Conservation (phyloP, 2,888 invertebrate species). For the Pseudeuparius sepicola region DNA sequence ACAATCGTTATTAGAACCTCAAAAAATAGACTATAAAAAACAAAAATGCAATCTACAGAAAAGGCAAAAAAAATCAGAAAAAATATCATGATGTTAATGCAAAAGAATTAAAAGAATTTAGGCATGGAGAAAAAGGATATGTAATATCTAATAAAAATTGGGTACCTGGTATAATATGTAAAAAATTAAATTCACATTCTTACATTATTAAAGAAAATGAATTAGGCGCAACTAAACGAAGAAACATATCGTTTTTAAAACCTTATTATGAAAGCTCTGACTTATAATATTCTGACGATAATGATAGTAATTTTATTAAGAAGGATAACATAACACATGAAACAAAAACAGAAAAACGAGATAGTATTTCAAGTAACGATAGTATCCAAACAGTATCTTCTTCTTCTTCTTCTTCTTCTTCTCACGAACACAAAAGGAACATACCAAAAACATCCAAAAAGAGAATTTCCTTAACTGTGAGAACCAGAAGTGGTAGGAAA, state of each 20-base stretch:
- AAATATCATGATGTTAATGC: conserved; percentile 7
- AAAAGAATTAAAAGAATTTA: conserved; percentile 7
- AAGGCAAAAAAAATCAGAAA: conserved; percentile 10
- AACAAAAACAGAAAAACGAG: too few species aligned
- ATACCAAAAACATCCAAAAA: too few species aligned
- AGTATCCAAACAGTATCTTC: too few species aligned
- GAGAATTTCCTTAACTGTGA: too few species aligned
- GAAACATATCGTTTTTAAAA: conserved; percentile 1
- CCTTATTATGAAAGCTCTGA: neutral
- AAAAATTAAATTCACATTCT: neutral
- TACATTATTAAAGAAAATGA: conserved; percentile 2
- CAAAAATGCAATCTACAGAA: neutral
- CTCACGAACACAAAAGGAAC: too few species aligned
- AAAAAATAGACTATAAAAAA: neutral
- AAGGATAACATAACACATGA: too few species aligned
- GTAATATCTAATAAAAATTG: neutral
- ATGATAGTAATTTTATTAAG: too few species aligned
- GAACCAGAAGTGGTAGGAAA: too few species aligned
- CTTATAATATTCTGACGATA: neutral
- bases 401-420: too few species aligned
- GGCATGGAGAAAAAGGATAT: neutral
- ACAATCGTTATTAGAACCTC: neutral
- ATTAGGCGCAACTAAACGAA: neutral
- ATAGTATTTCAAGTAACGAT: too few species aligned
- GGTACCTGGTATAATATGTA: neutral